Base-by-base conservation (phyloP, 2,113 vertebrate genomes). In the Balaeniceps rex region DNA sequence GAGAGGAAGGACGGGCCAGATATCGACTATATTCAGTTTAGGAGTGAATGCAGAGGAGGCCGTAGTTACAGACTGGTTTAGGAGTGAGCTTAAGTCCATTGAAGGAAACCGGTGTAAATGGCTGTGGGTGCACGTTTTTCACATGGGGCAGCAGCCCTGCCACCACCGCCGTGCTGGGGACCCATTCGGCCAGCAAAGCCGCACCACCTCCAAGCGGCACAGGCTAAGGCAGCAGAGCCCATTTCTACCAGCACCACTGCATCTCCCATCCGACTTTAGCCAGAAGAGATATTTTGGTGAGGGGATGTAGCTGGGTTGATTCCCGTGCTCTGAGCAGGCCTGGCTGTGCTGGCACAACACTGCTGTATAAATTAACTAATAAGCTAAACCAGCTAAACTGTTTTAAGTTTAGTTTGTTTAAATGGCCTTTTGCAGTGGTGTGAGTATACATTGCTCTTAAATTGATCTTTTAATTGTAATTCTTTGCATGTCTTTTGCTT, bases 91-190 rank as follows among this genome's bases (percentile, higher is more conserved):
- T 74, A 72, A 75, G 24, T 46, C 51, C 0, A 0, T 19, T 57
- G 44, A 72, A 91, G 33, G 7, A 88, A 42, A 7, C 3, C 3
- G 1, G 2, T 78, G 52, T 83, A 52, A 74, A 29, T 33, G 13
- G 12, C 25, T 61, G 33, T 31, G 69, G 14, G 28, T 74, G 14
- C 12, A 7, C 2, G 5, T 38, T 70, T 83, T 74, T 51, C 25
- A 64, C 1, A 1, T 1, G 1, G n/a, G 64, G 15, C 64, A 69
- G 77, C 36, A 70, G 14, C 24, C 31, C 63, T 15, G 6, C 31
- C 7, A 11, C 40, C 0, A 1, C 28, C 7, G 21, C 61, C 4
- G 1, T 40, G 49, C 52, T 21, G 47, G 38, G 17, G 18, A 5
- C 40, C 22, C 28, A 4, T n/a, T 22, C 0, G 2, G 8, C 29